Base-by-base conservation (phyloP, 2,888 invertebrate genomes). In the Formica aserva region DNA sequence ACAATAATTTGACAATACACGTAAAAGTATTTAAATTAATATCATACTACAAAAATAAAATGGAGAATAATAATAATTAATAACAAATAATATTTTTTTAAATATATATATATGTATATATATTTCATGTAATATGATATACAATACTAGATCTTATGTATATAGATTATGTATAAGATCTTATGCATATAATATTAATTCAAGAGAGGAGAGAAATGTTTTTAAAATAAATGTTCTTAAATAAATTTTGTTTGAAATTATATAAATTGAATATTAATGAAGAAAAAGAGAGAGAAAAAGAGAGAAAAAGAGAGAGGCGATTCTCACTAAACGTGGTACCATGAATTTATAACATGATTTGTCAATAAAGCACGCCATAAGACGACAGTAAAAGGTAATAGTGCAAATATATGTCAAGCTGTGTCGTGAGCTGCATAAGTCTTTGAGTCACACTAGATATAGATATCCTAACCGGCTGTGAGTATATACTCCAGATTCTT, bases 401-500 rank as follows among this genome's bases (percentile, higher is more conserved):
- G 6, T 6, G n/a, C 38, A 32, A 67, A 66, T 67, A 57, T 41
- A 67, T 41, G 38, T 9, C 29, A 55, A 52, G 9, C 15, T 35
- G 26, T 3, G n/a, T 55, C 52, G 18, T 22, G 26, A 18, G 13
- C 35, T 26, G 26, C 22, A 22, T 15, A 35, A 65, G 13, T 62
- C 65, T 45, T 35, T 45, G 63, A 63, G 15, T 15, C 22, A 29
- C 55, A 48, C 26, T 71, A 80, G 60, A 3, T 41, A n/a, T 69
- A 78, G 60, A 3, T 41, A n/a, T 38, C 5, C 32, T 52, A 41
- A 69, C 38, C 22, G 60, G 35, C 45, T 45, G 48, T 13, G 29
- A 57, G 45, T 80, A 71, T 48, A 62, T 80, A 60, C 35, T 69
- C 35, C 45, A 41, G 60, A 80, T 80, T 80, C 60, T 80, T 82